These are phyloP conservation scores for Drosophila macrospina DNA, from an alignment of 2,888 invertebrate species.

Conservation along the genomic window DNA sequence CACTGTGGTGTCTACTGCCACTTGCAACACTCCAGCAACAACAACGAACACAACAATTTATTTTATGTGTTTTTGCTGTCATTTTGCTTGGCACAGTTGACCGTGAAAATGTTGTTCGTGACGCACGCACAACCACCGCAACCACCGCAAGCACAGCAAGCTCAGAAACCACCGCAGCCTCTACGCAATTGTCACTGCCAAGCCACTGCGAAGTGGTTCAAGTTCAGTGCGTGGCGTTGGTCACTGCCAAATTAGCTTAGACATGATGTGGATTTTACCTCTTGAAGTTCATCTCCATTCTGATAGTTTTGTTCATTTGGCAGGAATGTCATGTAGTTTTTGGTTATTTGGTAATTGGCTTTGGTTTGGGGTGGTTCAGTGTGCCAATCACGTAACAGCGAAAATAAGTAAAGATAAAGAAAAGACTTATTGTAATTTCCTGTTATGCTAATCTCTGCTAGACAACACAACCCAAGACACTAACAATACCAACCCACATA, in stretches of 20 bases:
- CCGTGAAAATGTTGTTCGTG: constrained; percentile 64
- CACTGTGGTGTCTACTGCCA: constrained; percentile 53
- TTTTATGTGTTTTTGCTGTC: constrained; percentile 35
- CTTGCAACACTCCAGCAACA: constrained; percentile 66
- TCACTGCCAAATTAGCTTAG: constrained; percentile 40
- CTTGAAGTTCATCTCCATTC: constrained; percentile 4
- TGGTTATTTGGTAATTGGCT: neutral
- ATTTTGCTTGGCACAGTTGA: constrained; percentile 60
- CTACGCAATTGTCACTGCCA: constrained; percentile 63
- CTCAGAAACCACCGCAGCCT: constrained; percentile 22
- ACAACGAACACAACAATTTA: constrained; percentile 9
- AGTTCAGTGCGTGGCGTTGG: constrained; percentile 69
- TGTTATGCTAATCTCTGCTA: constrained; percentile 53
- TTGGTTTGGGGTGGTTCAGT: neutral
- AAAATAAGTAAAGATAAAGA: neutral
- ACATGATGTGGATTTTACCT: neutral
- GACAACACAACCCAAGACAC: constrained; percentile 21
- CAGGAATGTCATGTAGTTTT: neutral
- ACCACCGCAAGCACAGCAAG: constrained; percentile 5
- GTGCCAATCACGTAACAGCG: constrained; percentile 36
- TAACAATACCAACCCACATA: constrained; percentile 48
- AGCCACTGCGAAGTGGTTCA: constrained; percentile 63
- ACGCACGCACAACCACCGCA: constrained; percentile 47
- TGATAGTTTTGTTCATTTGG: neutral
- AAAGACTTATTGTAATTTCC: constrained; percentile 45